phyloP scores from a whole-genome alignment of 2,797 vertebrate species.

The Cacajao melanocephalus region DNA sequence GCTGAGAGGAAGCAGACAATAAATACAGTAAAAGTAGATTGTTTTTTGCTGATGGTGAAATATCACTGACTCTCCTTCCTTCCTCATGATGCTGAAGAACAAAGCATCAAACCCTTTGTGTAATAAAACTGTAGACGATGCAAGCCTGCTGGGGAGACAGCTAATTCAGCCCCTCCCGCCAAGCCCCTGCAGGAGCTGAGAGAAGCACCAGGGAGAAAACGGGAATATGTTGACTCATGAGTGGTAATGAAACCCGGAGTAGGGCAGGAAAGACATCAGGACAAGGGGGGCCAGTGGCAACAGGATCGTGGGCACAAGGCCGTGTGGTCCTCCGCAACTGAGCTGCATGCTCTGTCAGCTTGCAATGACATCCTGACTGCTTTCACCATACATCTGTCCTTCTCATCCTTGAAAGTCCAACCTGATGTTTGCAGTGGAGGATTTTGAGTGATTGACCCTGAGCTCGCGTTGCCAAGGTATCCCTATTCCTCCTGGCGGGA shows the following conservation, averaged over 20 bases:
- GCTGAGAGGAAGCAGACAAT: neutral
- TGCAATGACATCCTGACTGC: rapidly evolving
- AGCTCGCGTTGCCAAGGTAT: neutral
- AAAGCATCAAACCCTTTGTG: neutral
- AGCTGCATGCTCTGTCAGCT: neutral
- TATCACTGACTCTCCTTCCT: neutral
- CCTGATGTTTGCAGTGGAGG: neutral
- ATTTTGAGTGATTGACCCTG: neutral
- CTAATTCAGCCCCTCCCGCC: neutral
- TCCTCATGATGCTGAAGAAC: neutral
- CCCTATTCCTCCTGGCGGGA: neutral
- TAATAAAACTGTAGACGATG: neutral
- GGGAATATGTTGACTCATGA: neutral
- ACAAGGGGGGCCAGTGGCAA: neutral
- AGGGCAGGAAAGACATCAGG: neutral
- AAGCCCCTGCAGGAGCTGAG: neutral
- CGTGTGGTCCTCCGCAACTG: neutral
- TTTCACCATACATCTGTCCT: neutral
- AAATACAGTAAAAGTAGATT: neutral
- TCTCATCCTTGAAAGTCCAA: neutral
- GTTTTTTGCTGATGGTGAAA: neutral
- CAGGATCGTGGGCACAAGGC: too few species aligned
- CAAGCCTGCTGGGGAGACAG: neutral
- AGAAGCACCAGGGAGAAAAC: neutral
- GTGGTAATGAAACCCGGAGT: neutral